Evolutionary conservation across 2,113 vertebrate genomes (phyloP).

Genomic region (Aplodontia rufa): DNA sequence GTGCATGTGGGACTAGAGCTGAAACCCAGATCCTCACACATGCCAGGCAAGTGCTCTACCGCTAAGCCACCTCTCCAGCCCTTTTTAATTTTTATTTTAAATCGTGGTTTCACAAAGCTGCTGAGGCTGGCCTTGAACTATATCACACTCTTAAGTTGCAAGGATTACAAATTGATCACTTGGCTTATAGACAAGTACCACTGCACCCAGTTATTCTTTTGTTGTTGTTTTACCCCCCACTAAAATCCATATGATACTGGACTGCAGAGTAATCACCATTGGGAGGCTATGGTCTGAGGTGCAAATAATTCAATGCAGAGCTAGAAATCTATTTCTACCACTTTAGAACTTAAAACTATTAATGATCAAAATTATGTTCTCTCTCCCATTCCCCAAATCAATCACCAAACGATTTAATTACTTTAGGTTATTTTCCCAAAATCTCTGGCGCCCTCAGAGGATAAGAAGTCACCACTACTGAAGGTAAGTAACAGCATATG

Average conservation of each 20-base stretch:
- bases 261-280: not conserved
- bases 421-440: conserved; percentile 38
- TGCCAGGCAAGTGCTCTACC: no score
- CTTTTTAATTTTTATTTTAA: no score
- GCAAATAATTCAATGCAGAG: not conserved
- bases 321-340: not conserved
- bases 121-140: no score
- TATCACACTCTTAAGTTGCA: no score
- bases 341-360: not conserved
- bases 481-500: not conserved
- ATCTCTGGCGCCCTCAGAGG: not conserved
- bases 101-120: no score
- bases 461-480: not conserved
- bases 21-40: no score
- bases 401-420: conserved; percentile 38
- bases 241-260: not conserved
- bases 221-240: not conserved
- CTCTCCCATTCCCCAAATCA: not conserved
- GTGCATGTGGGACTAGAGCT: no score
- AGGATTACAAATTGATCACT: no score
- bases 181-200: no score
- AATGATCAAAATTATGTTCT: not conserved
- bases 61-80: no score
- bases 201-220: not conserved
- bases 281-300: not conserved